Percentiles rank a stretch among this genome's conserved stretches.
These are phyloP conservation scores for Corbicula japonica DNA, from an alignment of 2,888 invertebrate genomes.

Conservation along the genomic window DNA sequence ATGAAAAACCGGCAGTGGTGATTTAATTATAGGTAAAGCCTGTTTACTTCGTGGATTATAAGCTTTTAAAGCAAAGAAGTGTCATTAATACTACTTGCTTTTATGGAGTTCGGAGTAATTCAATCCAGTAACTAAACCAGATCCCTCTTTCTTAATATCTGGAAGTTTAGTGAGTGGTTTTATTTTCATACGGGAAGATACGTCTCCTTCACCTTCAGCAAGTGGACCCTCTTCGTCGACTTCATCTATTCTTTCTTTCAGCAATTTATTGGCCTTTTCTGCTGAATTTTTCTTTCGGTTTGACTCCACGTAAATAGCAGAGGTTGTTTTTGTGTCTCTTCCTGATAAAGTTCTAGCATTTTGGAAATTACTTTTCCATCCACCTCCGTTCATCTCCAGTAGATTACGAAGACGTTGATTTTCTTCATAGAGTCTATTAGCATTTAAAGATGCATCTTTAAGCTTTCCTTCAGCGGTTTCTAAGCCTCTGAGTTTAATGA, in stretches of 20 bases:
- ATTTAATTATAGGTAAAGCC: no score
- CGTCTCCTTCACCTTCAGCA: constrained; percentile 1
- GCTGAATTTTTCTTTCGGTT: constrained; percentile 20
- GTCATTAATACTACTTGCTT: constrained; percentile 37
- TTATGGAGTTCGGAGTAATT: constrained; percentile 46
- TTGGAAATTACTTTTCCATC: constrained; percentile 55
- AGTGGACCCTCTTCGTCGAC: neutral
- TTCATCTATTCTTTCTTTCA: constrained; percentile 5
- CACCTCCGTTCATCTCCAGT: constrained; percentile 39
- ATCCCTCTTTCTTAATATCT: constrained; percentile 48
- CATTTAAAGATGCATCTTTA: constrained; percentile 52
- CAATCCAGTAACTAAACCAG: constrained; percentile 34
- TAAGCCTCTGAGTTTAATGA: constrained; percentile 52
- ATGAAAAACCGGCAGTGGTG: no score
- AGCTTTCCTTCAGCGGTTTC: constrained; percentile 45
- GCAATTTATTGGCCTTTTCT: constrained; percentile 21
- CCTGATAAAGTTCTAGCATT: constrained; percentile 40
- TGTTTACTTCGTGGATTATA: neutral
- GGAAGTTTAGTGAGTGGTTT: constrained; percentile 54
- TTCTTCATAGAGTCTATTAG: constrained; percentile 54
- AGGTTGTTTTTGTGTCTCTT: constrained; percentile 2
- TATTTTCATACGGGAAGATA: constrained; percentile 51
- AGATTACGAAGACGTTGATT: constrained; percentile 54
- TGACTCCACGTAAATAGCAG: constrained; percentile 41
- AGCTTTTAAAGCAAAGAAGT: neutral